These are phyloP conservation scores for chimpanzee (Pan troglodytes) DNA, from an alignment of 2,113 vertebrate genomes.

Conservation along the genomic window DNA sequence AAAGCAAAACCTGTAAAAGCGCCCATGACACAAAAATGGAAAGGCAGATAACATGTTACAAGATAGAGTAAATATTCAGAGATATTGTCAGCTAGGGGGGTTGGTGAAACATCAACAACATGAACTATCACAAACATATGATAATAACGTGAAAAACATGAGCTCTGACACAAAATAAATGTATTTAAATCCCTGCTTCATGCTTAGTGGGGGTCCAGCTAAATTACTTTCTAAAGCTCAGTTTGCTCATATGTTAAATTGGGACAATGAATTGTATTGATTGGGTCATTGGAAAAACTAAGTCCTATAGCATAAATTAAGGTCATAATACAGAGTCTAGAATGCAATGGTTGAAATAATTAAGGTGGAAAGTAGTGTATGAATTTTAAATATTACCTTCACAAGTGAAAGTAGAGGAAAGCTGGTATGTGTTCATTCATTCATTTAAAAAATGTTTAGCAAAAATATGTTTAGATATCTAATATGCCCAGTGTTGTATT, in stretches of 20 bases:
- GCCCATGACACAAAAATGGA: background rate
- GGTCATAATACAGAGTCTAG: background rate
- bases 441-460: background rate
- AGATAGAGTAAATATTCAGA: background rate
- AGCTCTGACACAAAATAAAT: background rate
- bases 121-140: background rate
- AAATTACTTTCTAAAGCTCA: background rate
- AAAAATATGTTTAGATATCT: background rate
- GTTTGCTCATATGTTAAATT: constrained; percentile 5
- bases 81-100: background rate
- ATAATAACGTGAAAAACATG: background rate
- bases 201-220: background rate
- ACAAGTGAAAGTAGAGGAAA: background rate
- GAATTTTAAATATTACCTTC: constrained; percentile 1
- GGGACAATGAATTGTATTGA: background rate
- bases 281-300: background rate
- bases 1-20: background rate
- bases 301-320: constrained; percentile 11
- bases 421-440: background rate
- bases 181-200: background rate
- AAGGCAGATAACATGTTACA: background rate
- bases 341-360: constrained; percentile 16
- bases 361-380: background rate
- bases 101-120: background rate
- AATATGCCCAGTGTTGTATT: background rate